A percentile compares a stretch with the other conserved stretches of the same genome.
phyloP scores from a whole-genome alignment of 1,140 invertebrate species.

The Platyscapa corneri region DNA sequence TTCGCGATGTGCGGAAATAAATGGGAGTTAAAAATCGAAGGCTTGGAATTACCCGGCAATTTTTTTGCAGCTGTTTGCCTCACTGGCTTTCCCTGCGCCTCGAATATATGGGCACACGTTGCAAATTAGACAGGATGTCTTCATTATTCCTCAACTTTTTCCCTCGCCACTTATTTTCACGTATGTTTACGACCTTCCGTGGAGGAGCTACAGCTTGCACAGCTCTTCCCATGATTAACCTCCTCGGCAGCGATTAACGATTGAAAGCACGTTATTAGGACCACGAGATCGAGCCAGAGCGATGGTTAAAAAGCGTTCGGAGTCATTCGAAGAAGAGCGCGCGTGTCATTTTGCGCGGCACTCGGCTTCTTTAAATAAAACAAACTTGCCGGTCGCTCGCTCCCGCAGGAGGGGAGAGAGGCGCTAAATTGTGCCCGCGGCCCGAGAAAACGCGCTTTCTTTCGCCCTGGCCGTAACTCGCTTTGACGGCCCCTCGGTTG shows the following conservation, averaged over 20 bases:
- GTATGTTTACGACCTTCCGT: not conserved
- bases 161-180: no score
- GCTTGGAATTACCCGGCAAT: not conserved
- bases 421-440: not conserved
- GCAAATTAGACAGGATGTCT: not conserved
- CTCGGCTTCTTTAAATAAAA: not conserved
- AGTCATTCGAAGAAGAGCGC: not conserved
- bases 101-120: no score
- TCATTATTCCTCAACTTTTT: not conserved
- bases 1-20: not conserved
- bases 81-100: no score
- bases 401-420: not conserved
- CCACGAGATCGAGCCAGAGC: no score
- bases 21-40: not conserved
- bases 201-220: no score
- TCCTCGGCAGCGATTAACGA: not conserved
- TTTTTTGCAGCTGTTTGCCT: not conserved
- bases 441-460: not conserved
- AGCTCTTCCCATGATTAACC: no score
- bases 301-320: no score
- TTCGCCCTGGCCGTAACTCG: not conserved
- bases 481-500: slow-evolving; percentile 24
- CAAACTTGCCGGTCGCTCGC: no score
- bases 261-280: not conserved
- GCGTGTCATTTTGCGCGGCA: no score